Conservation (phyloP, 1,140 invertebrate genomes). For the Apis mellifera region DNA sequence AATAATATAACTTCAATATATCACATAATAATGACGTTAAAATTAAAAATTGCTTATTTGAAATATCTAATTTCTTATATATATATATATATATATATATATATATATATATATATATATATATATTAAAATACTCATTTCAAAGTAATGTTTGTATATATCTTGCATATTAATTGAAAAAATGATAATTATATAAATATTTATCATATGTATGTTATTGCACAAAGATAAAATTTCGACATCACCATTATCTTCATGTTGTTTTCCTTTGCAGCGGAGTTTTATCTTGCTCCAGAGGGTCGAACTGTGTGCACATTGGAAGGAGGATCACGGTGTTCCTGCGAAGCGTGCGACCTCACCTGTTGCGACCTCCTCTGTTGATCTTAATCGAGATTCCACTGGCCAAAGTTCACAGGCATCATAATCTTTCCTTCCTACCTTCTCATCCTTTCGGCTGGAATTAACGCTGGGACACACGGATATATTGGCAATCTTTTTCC, state of each 20-base stretch:
- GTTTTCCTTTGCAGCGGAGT: constrained; percentile 1
- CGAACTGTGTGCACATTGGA: constrained; percentile 33
- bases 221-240: background rate
- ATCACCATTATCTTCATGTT: background rate
- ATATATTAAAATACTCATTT: too few species aligned
- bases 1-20: too few species aligned
- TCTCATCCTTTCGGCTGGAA: background rate
- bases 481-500: background rate
- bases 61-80: too few species aligned
- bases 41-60: too few species aligned
- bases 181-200: too few species aligned
- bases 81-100: too few species aligned
- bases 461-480: background rate
- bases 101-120: too few species aligned
- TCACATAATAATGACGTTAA: too few species aligned
- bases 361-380: constrained; percentile 62
- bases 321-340: constrained; percentile 48
- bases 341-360: constrained; percentile 55
- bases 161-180: too few species aligned
- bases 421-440: constrained; percentile 40
- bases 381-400: constrained; percentile 58
- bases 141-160: too few species aligned
- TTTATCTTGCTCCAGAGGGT: constrained; percentile 4
- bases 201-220: too few species aligned
- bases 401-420: constrained; percentile 48